phyloP scores from a whole-genome alignment of 2,113 vertebrate species.

The Trematomus loennbergii region DNA sequence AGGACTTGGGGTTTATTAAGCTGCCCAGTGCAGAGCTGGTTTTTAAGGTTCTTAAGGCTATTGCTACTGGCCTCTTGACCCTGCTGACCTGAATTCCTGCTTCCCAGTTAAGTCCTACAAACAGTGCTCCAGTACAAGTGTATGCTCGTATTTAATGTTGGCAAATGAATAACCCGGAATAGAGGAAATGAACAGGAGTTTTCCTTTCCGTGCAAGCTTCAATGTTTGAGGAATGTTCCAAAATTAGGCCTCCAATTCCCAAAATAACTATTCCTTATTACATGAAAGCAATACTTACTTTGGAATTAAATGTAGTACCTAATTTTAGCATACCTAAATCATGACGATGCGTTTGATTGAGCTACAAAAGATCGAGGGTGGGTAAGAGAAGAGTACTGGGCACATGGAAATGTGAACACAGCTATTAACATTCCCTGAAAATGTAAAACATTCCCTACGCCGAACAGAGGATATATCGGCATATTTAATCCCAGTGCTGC shows the following conservation, averaged over 20 bases:
- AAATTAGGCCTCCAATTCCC: background rate
- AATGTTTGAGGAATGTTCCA: background rate
- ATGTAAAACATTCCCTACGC: conserved; percentile 15
- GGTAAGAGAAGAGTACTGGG: background rate
- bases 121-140: background rate
- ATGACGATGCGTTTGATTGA: background rate
- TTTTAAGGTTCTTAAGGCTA: no score
- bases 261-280: background rate
- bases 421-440: conserved; percentile 34
- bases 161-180: background rate
- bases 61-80: conserved; percentile 7
- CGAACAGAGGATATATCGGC: conserved; percentile 21
- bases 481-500: conserved; percentile 32
- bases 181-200: background rate
- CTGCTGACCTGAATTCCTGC: conserved; percentile 18
- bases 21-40: no score
- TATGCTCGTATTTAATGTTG: conserved; percentile 4
- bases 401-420: conserved; percentile 28
- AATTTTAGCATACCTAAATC: background rate
- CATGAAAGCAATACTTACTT: background rate
- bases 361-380: background rate
- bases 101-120: conserved; percentile 8
- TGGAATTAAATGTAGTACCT: background rate
- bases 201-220: background rate
- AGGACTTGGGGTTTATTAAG: no score